Percentiles rank a stretch among this genome's conserved stretches.
These are phyloP conservation scores for Columba janthina DNA, from an alignment of 2,113 vertebrate genomes.

Conservation along the genomic window DNA sequence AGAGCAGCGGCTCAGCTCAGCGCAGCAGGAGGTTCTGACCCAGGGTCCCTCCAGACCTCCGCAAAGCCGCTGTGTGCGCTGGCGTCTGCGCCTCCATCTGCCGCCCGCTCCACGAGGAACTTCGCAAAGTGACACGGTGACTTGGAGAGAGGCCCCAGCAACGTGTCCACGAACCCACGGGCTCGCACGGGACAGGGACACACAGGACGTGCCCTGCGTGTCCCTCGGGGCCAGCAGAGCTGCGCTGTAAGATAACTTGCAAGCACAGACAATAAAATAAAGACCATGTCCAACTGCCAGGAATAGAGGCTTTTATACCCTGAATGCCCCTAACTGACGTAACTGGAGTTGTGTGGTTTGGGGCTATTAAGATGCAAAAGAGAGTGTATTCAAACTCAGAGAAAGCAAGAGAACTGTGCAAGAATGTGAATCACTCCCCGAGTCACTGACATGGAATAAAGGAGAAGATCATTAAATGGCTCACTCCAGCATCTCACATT, in stretches of 20 bases:
- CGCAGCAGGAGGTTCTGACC: not conserved
- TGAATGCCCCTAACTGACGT: not conserved
- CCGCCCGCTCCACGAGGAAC: rapidly evolving
- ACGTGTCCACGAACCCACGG: too few species aligned
- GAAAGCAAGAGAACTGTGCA: not conserved
- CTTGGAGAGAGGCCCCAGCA: not conserved
- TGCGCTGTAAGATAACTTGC: not conserved
- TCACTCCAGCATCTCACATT: not conserved
- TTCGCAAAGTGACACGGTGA: not conserved
- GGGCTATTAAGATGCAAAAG: conserved; percentile 49
- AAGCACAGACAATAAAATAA: not conserved
- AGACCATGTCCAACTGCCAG: not conserved
- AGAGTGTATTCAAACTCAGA: not conserved
- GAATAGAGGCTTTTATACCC: rapidly evolving
- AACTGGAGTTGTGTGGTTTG: not conserved
- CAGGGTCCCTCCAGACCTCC: not conserved
- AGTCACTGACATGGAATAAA: conserved; percentile 1
- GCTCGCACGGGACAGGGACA: too few species aligned
- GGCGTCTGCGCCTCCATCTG: not conserved
- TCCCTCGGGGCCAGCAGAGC: not conserved
- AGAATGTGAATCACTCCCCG: not conserved
- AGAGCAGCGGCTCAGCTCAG: too few species aligned
- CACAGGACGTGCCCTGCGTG: too few species aligned
- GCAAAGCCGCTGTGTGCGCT: rapidly evolving
- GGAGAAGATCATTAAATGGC: conserved; percentile 27